Base-by-base conservation (phyloP, 2,888 invertebrate species). In the Dryadula phaetusa region DNA sequence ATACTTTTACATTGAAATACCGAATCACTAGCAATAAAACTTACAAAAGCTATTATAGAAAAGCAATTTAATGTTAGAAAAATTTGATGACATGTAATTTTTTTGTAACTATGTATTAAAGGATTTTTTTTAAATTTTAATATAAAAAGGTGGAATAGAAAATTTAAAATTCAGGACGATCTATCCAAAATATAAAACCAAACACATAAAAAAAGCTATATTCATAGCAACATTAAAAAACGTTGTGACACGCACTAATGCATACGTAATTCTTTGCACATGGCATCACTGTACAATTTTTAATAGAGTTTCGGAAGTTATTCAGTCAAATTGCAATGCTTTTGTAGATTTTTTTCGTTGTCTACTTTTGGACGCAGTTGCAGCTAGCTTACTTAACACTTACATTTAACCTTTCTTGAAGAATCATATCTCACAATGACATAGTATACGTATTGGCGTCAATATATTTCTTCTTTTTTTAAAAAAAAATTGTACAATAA, bases 251-350 rank as follows among this genome's bases (percentile, higher is more conserved):
- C 44, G 60, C 16, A 20, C 60, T 46, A 60, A 60, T 60, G 60
- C 60, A 63, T 67, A 49, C 56, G 49, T 58, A 67, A 63, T 67
- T 67, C 49, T 18, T 47, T 63, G 34, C 56, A 56, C 44, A 47
- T 63, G 18, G 52, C 52, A 52, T 42, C 63, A 44, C 20, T 10
- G 18, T 47, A 56, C 34, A 18, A 8, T 56, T 56, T 44, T 63
- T 56, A 56, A 56, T 56, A 56, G 56, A 56, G 56, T 56, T 40
- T 56, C 20, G 22, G 56, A 25, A 56, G 40, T 40, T 40, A 40
- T 56, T 40, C n/a, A 25, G 25, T 25, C 10, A 22, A 56, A 40
- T 20, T 25, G 56, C 10, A 56, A 16, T n/a, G n/a, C 8, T 54
- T 32, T 56, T 0, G 25, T 49, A 16, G n/a, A 56, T 40, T 8